A percentile compares a stretch with the other conserved stretches of the same genome.
These are phyloP conservation scores for Globicephala melas DNA, from an alignment of 2,113 vertebrate species.

Conservation along the genomic window DNA sequence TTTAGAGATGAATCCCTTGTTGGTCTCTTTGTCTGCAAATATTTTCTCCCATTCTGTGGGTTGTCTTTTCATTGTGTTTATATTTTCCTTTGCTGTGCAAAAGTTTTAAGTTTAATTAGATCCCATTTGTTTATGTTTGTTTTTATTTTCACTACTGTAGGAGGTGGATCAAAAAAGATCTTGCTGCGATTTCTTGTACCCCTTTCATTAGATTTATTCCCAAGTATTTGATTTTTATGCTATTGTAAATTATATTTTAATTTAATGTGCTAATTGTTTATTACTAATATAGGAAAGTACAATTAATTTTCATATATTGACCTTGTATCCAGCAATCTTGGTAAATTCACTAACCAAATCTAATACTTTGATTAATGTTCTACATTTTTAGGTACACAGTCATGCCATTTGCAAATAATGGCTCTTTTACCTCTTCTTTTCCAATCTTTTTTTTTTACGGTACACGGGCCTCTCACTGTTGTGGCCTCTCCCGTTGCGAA, in stretches of 20 bases:
- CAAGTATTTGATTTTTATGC: not conserved
- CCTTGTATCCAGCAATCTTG: not conserved
- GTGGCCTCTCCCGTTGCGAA: no score
- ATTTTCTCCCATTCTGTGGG: not conserved
- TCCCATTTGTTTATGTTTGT: not conserved
- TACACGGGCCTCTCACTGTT: no score
- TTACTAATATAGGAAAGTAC: not conserved
- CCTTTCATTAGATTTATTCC: not conserved
- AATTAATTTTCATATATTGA: not conserved
- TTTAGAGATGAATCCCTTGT: not conserved
- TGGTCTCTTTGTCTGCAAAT: not conserved
- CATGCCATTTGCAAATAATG: not conserved
- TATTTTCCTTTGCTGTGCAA: not conserved
- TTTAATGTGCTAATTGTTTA: not conserved
- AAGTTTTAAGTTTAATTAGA: not conserved
- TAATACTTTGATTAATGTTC: not conserved
- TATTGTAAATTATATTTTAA: conserved; percentile 14
- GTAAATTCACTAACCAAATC: conserved; percentile 2
- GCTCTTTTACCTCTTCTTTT: not conserved
- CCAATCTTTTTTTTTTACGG: not conserved
- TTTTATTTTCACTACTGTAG: not conserved
- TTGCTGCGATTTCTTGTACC: not conserved
- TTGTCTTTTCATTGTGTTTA: not conserved
- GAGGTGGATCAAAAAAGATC: not conserved
- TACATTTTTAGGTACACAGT: not conserved